phyloP scores from a whole-genome alignment of 2,113 vertebrate genomes.

The Erpornis zantholeuca region DNA sequence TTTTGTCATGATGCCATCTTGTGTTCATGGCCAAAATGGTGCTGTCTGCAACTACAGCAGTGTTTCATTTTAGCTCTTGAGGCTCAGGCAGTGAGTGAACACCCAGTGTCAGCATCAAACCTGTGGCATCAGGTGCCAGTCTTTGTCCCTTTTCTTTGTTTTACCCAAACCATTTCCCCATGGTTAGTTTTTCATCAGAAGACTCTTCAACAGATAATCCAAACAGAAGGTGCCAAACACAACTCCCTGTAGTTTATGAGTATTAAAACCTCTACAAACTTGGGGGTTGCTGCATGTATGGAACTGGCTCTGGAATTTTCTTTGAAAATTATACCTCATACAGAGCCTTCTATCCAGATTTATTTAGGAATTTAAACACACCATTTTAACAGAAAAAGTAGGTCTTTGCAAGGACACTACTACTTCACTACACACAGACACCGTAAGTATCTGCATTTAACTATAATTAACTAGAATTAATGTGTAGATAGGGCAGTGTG shows the following conservation, averaged over 20 bases:
- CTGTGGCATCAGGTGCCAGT: accelerated
- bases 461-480: background rate
- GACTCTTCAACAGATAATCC: background rate
- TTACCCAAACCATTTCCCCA: background rate
- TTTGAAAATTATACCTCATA: background rate
- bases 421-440: background rate
- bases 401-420: background rate
- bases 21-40: background rate
- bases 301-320: background rate
- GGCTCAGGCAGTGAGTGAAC: background rate
- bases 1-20: conserved; percentile 11
- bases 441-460: background rate
- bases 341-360: background rate
- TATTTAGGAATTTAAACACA: background rate
- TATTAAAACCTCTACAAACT: background rate
- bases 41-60: background rate
- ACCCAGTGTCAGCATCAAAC: background rate
- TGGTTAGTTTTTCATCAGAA: background rate
- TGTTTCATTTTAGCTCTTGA: background rate
- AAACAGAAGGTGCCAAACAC: background rate
- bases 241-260: background rate
- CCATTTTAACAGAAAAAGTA: background rate
- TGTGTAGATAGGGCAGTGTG: background rate
- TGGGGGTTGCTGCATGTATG: background rate
- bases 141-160: background rate